A percentile compares a stretch with the other conserved stretches of the same genome.
Conservation (phyloP, 1,140 invertebrate species). For the Triops longicaudatus region DNA sequence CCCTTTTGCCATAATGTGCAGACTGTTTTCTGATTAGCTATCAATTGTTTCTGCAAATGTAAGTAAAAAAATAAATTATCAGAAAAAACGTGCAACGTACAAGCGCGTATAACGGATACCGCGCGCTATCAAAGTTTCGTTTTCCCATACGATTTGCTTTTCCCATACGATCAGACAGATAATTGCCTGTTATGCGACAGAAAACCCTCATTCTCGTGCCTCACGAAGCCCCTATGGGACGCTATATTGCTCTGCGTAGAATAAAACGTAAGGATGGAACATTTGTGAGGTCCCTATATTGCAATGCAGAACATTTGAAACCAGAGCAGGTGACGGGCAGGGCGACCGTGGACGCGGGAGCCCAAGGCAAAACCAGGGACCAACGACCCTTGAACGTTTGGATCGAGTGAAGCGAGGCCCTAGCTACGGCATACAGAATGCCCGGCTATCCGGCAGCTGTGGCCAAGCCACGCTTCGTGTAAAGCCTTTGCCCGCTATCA, state of each 20-base stretch:
- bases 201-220: no score
- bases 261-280: not conserved
- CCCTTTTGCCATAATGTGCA: not conserved
- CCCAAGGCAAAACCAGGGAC: not conserved
- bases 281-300: not conserved
- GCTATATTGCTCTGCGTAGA: not conserved
- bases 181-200: no score
- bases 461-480: not conserved
- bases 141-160: no score
- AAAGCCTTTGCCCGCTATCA: not conserved
- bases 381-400: conserved; percentile 1
- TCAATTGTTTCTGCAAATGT: not conserved
- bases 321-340: not conserved
- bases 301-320: not conserved
- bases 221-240: no score
- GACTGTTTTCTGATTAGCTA: not conserved
- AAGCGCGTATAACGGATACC: no score
- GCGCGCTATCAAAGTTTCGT: no score
- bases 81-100: not conserved
- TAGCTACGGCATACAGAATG: not conserved
- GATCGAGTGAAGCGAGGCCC: not conserved
- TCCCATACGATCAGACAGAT: no score
- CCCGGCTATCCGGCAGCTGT: not conserved
- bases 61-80: not conserved
- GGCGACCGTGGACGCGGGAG: not conserved